A percentile compares a stretch with the other conserved stretches of the same genome.
phyloP scores from a whole-genome alignment of 2,113 vertebrate genomes.

The Varanus komodoensis region DNA sequence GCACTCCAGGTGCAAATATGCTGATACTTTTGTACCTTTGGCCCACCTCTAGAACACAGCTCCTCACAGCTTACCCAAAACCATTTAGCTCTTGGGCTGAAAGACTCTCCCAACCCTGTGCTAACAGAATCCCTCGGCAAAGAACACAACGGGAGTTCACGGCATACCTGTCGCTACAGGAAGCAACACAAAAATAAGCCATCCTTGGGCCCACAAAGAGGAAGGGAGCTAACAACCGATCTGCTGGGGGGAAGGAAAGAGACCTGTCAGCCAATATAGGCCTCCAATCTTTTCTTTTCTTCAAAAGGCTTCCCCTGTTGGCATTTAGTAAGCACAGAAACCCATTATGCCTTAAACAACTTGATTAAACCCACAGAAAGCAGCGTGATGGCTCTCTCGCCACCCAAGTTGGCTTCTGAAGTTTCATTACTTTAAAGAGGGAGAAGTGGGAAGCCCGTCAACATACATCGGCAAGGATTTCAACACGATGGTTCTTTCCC shows the following conservation, averaged over 20 bases:
- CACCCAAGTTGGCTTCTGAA: fast-evolving
- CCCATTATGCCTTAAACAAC: not conserved
- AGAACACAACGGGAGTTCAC: not conserved
- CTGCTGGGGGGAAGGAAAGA: too few relatives aligned
- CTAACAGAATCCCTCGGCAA: not conserved
- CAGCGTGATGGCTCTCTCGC: fast-evolving
- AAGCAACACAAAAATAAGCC: not conserved
- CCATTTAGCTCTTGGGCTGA: too few relatives aligned
- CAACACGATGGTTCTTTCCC: not conserved
- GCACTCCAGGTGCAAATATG: too few relatives aligned
- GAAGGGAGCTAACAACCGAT: not conserved
- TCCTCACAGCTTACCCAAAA: too few relatives aligned
- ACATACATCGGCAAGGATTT: not conserved
- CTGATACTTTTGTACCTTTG: too few relatives aligned
- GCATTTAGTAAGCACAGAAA: not conserved
- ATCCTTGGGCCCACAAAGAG: not conserved
- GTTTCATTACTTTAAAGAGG: not conserved
- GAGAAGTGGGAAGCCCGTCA: not conserved
- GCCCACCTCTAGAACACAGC: too few relatives aligned
- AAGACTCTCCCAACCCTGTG: too few relatives aligned
- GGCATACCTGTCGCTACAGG: not conserved
- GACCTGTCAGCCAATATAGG: not conserved
- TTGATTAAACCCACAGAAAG: fast-evolving
- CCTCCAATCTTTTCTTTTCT: not conserved
- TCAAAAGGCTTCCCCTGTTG: not conserved